Evolutionary conservation across 2,113 vertebrate genomes (phyloP).

Genomic region (Anthoscopus minutus): DNA sequence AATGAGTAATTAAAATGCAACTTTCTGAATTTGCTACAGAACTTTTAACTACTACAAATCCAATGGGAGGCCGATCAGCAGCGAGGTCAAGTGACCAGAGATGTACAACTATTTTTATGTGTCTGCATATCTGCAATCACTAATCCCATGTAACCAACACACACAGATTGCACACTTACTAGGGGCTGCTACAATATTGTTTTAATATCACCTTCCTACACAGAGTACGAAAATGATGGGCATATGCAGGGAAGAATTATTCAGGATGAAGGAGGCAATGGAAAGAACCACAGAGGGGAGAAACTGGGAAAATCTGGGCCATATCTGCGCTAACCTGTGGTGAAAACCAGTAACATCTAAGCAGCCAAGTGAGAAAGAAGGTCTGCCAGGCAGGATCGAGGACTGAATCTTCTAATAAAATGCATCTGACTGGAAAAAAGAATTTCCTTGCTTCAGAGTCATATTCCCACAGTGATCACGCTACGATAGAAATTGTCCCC

Average conservation of each 20-base stretch:
- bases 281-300: not conserved
- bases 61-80: not conserved
- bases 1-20: not conserved
- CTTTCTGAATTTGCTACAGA: not conserved
- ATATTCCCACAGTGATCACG: not conserved
- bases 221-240: not conserved
- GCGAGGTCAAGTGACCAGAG: not conserved
- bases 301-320: not conserved
- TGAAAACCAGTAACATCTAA: not conserved
- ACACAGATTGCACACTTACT: not conserved
- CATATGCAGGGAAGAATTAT: not conserved
- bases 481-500: not conserved
- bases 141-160: not conserved
- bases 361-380: not conserved
- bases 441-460: conserved; percentile 15
- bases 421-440: conserved; percentile 22
- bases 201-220: not conserved
- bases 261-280: not conserved
- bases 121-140: not conserved
- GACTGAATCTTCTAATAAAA: conserved; percentile 20
- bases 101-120: not conserved
- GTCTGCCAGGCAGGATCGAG: not conserved
- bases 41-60: not conserved
- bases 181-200: not conserved
- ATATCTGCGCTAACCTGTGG: not conserved